Evolutionary conservation across 1,140 invertebrate species (phyloP), one percentile per base, ranked within the genome.

Genomic region (Drosophila erecta): DNA sequence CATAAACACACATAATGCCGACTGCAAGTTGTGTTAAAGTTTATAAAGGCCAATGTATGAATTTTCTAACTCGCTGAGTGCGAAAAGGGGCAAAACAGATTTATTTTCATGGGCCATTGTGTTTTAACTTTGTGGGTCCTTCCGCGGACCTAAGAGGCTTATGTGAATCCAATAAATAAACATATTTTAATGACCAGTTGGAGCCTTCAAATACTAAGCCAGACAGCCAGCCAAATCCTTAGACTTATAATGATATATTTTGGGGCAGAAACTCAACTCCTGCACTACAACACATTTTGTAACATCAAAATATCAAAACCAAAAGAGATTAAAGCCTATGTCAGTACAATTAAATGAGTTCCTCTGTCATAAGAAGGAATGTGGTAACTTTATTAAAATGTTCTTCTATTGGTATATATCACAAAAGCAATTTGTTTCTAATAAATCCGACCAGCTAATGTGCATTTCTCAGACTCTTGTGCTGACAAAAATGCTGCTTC

Each of bases 31-130:
- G 30, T 70, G 60, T 78, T 69, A 69, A 67, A 71, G 57, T 76
- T 84, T 71, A 66, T 83, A 76, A 67, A 79, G 56, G 59, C 41
- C 75, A 76, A 53, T 65, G 76, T 62, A 66, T 76, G 81, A 76
- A 41, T 60, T 69, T 78, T 61, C 66, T 69, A 74, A 56, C 56
- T 54, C 61, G 33, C 24, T 61, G 30, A 35, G 40, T 38, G 62
- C 65, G 66, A 35, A n/a, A 47, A 69, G 27, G 15, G 40, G n/a
- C n/a, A n/a, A n/a, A n/a, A n/a, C n/a, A n/a, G n/a, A 40, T 70
- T 70, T 40, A 20, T 27, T 57, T 57, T 70, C 27, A 69, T 70
- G 41, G 43, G 24, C 38, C 50, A 69, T 70, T 70, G n/a, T 70
- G 64, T 70, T 27, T 70, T 70, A 70, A 70, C 57, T 70, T 70